These are phyloP conservation scores for Artemisiospiza belli DNA, from an alignment of 2,113 vertebrate species.

Conservation along the genomic window DNA sequence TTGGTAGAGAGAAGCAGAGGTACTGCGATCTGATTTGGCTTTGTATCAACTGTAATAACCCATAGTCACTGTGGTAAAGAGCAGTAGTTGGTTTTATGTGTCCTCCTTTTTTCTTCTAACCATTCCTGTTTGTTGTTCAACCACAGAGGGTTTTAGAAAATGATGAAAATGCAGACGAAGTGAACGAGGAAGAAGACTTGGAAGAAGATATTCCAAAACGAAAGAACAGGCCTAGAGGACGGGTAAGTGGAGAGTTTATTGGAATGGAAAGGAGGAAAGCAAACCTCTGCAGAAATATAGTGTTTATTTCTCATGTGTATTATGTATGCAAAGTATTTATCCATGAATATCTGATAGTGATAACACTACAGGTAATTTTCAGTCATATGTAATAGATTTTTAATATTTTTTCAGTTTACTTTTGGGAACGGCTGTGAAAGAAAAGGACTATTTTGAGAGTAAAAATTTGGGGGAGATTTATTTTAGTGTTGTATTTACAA, in stretches of 20 bases:
- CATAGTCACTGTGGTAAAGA: neutral
- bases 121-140: constrained; percentile 50
- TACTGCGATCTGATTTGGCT: constrained; percentile 8
- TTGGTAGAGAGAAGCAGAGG: neutral
- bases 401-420: neutral
- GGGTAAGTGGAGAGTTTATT: constrained; percentile 78
- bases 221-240: constrained; percentile 93
- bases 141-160: constrained; percentile 92
- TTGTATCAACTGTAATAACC: neutral
- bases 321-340: neutral
- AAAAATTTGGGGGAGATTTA: neutral
- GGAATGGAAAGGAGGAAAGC: neutral
- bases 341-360: neutral
- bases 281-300: neutral
- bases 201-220: constrained; percentile 95
- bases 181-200: constrained; percentile 93
- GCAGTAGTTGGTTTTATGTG: neutral
- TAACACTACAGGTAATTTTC: neutral
- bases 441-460: neutral
- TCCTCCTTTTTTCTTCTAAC: constrained; percentile 33
- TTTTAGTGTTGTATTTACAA: neutral
- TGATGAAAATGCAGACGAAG: constrained; percentile 93
- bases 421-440: neutral
- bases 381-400: neutral
- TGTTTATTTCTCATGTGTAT: neutral